phyloP scores from a whole-genome alignment of 2,888 invertebrate genomes.

The Mechanitis mazaeus region DNA sequence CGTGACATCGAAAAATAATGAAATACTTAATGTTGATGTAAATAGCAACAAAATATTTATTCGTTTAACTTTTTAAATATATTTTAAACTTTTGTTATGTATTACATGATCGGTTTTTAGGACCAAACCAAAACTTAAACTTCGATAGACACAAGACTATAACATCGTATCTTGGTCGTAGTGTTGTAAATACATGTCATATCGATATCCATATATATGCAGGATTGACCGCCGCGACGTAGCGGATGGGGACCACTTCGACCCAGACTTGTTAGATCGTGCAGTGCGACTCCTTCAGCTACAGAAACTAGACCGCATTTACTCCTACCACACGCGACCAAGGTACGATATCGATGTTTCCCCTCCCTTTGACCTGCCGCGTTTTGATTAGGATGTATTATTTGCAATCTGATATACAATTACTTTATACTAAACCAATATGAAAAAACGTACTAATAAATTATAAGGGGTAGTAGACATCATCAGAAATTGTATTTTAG shows the following conservation, averaged over 20 bases:
- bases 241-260: constrained; percentile 60
- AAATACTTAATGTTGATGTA: not conserved
- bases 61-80: not conserved
- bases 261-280: constrained; percentile 73
- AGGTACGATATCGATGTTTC: constrained; percentile 74
- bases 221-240: constrained; percentile 74
- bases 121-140: not conserved
- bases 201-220: constrained; percentile 70
- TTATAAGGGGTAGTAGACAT: too few relatives aligned
- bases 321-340: constrained; percentile 77
- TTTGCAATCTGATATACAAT: too few relatives aligned
- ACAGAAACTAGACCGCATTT: constrained; percentile 76
- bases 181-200: constrained; percentile 52
- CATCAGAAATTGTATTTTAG: too few relatives aligned
- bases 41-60: not conserved
- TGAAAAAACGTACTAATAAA: too few relatives aligned
- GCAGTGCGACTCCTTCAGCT: constrained; percentile 75
- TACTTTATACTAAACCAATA: too few relatives aligned
- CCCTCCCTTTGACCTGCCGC: constrained; percentile 31
- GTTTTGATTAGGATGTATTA: too few relatives aligned
- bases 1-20: constrained; percentile 2
- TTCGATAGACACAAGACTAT: constrained; percentile 5
- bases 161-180: constrained; percentile 61
- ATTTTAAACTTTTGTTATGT: not conserved
- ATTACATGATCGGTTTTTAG: not conserved